These are phyloP conservation scores for Rallus limicola DNA, from an alignment of 2,113 vertebrate species.

Conservation along the genomic window DNA sequence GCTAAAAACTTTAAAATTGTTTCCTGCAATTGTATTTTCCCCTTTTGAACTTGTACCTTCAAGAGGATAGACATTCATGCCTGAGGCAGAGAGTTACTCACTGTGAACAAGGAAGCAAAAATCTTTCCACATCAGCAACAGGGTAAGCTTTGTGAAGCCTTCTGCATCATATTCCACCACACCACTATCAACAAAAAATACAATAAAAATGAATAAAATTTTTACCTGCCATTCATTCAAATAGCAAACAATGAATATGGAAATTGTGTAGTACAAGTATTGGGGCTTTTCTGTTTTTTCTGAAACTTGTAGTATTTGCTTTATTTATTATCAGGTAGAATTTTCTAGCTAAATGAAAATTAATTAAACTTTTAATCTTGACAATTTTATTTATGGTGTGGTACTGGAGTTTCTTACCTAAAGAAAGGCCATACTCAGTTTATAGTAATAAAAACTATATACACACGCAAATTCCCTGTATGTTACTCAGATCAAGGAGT, in stretches of 20 bases:
- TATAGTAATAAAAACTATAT: background rate
- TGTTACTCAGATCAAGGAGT: background rate
- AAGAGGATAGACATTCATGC: slow-evolving; percentile 26
- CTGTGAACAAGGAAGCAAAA: slow-evolving; percentile 98
- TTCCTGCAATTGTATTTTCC: slow-evolving; percentile 46
- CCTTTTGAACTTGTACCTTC: slow-evolving; percentile 47
- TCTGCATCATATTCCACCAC: slow-evolving; percentile 98
- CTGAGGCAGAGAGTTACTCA: slow-evolving; percentile 77
- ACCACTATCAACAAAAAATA: slow-evolving; percentile 79
- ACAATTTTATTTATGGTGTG: background rate
- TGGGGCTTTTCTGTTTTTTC: background rate
- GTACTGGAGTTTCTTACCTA: background rate
- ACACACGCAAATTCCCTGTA: background rate
- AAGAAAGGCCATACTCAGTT: background rate
- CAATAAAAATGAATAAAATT: background rate
- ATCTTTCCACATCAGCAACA: slow-evolving; percentile 97
- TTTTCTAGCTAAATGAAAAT: background rate
- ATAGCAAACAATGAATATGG: background rate
- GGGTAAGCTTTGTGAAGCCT: slow-evolving; percentile 97
- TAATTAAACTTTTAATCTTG: background rate
- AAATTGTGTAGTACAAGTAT: background rate
- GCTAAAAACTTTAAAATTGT: slow-evolving; percentile 7
- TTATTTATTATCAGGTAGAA: background rate
- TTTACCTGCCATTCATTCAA: background rate
- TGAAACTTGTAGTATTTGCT: background rate